phyloP scores from a whole-genome alignment of 2,797 vertebrate species.

The Buphagus erythrorhynchus region DNA sequence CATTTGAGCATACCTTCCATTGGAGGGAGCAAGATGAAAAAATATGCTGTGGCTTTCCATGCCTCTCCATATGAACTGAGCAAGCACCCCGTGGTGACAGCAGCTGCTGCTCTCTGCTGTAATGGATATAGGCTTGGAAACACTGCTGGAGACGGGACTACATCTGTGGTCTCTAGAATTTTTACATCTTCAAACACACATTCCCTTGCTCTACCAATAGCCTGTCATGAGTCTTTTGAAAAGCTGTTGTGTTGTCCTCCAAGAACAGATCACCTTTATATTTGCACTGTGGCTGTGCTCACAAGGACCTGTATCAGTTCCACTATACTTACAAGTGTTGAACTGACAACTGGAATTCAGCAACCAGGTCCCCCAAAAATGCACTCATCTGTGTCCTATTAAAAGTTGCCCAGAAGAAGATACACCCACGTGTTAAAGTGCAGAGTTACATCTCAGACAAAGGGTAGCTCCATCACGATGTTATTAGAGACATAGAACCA shows the following conservation, averaged over 20 bases:
- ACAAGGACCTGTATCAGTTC: background rate
- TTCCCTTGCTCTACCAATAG: background rate
- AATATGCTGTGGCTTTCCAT: background rate
- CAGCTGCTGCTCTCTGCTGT: background rate
- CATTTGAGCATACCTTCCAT: background rate
- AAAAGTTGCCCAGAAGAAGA: background rate
- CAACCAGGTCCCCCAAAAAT: background rate
- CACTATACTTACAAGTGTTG: background rate
- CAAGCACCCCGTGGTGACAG: background rate
- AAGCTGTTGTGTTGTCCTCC: background rate
- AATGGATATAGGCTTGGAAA: background rate
- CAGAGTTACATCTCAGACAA: background rate
- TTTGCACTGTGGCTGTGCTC: background rate
- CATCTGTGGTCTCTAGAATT: background rate
- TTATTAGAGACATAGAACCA: background rate
- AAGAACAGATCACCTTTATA: background rate
- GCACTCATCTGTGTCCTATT: background rate
- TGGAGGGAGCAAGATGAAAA: background rate
- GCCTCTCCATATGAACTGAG: background rate
- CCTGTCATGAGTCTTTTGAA: background rate
- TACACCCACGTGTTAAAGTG: rapidly evolving
- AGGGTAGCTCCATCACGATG: background rate
- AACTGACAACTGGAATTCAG: background rate
- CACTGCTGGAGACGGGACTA: background rate
- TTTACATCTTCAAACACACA: background rate